Base-by-base conservation (phyloP, 2,888 invertebrate genomes). In the Plagodis dolabraria region DNA sequence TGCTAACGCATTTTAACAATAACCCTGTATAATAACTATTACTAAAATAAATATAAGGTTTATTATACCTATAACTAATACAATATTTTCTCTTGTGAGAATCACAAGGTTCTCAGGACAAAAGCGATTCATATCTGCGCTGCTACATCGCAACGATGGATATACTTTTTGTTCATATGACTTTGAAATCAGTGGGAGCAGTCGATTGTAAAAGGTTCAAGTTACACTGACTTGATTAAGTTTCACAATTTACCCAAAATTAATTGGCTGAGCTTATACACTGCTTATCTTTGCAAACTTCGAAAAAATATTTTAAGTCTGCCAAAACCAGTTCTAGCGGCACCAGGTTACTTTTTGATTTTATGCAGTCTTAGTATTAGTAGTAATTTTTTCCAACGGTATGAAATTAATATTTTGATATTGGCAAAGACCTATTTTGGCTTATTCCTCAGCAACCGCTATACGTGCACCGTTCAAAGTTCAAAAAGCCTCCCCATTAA, bases 171-270 rank as follows among this genome's bases (percentile, higher is more conserved):
- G 59, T 60, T 51, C 57, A 46, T 53, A 42, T 53, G 63, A 47
- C 55, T 54, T 64, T 56, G 52, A 38, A 58, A 53, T 48, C 50
- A 46, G 46, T 54, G 44, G 53, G 53, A 60, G 64, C 64, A 64
- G 61, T 68, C 62, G 45, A 48, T 50, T 53, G 65, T 64, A 64
- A 63, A 61, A 53, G 65, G 61, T 61, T 69, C 60, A 63, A 49
- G 65, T 67, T 69, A 61, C 67, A 56, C 9, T 35, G 43, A 36
- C 44, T 48, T 56, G 12, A 50, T 65, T 64, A 47, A 38, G 56
- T 67, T 63, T 57, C 65, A 52, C 53, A 59, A 46, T 56, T 12
- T 50, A 22, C 55, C 55, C 45, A 45, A 60, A 52, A 51, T 9
- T 60, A n/a, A 40, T 38, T 48, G 40, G 10, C 40, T 50, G 34